Percentiles rank a stretch among this genome's conserved stretches.
Evolutionary conservation across 2,888 invertebrate species (phyloP).

Genomic region (Pyrrhia umbra): DNA sequence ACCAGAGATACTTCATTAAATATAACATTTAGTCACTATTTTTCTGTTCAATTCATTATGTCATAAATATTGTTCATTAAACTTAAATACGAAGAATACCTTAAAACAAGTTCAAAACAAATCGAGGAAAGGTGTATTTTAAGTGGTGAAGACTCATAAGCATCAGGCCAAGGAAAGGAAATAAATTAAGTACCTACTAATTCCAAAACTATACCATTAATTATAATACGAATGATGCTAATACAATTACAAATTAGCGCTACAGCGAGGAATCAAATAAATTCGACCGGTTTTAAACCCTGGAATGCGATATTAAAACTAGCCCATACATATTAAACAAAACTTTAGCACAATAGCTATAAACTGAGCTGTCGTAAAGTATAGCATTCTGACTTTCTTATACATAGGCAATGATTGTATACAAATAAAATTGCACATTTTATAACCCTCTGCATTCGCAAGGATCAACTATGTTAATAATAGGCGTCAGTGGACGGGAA

Average conservation of each 20-base stretch:
- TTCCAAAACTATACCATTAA: too few relatives aligned
- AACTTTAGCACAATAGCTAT: conserved; percentile 45
- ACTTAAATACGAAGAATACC: too few relatives aligned
- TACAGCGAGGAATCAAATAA: conserved; percentile 15
- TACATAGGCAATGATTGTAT: conserved; percentile 30
- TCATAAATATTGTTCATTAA: too few relatives aligned
- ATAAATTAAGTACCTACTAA: too few relatives aligned
- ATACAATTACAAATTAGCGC: conserved; percentile 37
- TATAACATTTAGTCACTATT: too few relatives aligned
- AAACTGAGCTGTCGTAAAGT: conserved; percentile 34
- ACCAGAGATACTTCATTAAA: conserved; percentile 51
- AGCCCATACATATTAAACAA: conserved; percentile 36
- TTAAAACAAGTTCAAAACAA: too few relatives aligned
- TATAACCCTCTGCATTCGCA: conserved; percentile 44
- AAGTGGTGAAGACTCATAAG: too few relatives aligned
- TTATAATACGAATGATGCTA: conserved; percentile 16
- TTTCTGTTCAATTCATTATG: too few relatives aligned
- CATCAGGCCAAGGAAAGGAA: too few relatives aligned
- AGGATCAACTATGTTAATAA: conserved; percentile 61
- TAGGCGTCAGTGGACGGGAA: conserved; percentile 66
- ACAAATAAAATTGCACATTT: conserved; percentile 47
- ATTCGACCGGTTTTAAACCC: conserved; percentile 22
- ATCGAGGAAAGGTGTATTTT: too few relatives aligned
- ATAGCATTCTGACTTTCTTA: conserved; percentile 39
- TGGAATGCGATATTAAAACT: conserved; percentile 39